Conservation (phyloP, 2,797 vertebrate genomes). For the Psittacula echo region DNA sequence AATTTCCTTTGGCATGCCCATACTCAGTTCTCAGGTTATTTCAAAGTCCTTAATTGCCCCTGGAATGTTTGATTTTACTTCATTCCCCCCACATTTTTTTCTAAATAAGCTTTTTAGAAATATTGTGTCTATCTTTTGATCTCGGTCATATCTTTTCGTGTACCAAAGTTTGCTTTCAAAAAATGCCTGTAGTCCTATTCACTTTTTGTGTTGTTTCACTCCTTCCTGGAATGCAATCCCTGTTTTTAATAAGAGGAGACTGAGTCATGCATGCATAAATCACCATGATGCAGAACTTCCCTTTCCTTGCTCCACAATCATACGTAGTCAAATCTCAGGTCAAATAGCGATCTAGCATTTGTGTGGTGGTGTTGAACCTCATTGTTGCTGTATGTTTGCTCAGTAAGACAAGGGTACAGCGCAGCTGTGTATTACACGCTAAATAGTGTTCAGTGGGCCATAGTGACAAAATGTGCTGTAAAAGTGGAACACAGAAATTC, state of each 20-base stretch:
- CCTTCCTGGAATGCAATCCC: not conserved
- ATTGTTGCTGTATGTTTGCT: not conserved
- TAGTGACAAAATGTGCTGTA: not conserved
- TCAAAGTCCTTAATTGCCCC: not conserved
- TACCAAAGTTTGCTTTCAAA: not conserved
- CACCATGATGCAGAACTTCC: not conserved
- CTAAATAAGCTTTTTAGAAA: not conserved
- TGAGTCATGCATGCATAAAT: not conserved
- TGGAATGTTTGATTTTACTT: not conserved
- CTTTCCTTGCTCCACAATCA: not conserved
- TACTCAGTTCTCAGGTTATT: not conserved
- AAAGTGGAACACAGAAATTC: not conserved
- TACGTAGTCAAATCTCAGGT: not conserved
- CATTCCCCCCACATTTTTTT: accelerated
- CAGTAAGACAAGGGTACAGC: not conserved
- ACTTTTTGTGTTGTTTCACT: not conserved
- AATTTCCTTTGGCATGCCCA: not conserved
- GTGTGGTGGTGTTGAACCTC: not conserved
- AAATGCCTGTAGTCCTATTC: accelerated
- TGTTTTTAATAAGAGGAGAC: not conserved
- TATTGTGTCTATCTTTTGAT: not conserved
- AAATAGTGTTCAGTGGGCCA: not conserved
- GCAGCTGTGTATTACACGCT: not conserved
- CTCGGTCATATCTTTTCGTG: not conserved
- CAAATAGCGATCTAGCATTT: not conserved